Base-by-base conservation (phyloP, 2,113 vertebrate species). In the Trematomus loennbergii region DNA sequence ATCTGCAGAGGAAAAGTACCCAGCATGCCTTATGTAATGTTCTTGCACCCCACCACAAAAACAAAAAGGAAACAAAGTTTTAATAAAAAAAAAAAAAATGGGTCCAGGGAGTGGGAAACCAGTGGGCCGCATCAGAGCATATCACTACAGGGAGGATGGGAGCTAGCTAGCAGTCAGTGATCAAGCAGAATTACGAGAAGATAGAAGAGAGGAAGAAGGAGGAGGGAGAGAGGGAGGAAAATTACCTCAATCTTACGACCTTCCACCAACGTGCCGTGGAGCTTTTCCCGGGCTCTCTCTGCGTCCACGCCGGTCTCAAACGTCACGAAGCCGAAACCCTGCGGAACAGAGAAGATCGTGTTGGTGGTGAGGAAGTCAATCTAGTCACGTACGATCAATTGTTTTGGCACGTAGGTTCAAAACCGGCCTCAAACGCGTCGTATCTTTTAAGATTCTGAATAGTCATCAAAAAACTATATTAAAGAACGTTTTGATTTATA, bases 241-340 rank as follows among this genome's bases (percentile, higher is more conserved):
- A 96, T 97, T 97, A 99, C 98, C 98, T 99, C 98, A 94, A 99
- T 99, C 97, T 99, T 99, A 94, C 98, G 97, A 95, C 98, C 98
- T 95, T 99, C 98, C 96, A 99, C 97, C 96, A 97, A 92, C 72
- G 98, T 99, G 94, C 97, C 97, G 92, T 99, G 98, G 94, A 99
- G 97, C 95, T 97, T 97, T 96, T 98, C 98, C 92, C 97, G 95
- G 95, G 98, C 98, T 96, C 96, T 97, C 95, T 99, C 98, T 91
- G 98, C 98, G 76, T 99, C 98, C 90, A 97, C 96, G 96, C 97
- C 98, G 95, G 95, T 96, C 96, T 99, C 98, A 96, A 99, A 99
- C 94, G 98, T 99, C 97, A 99, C 97, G 95, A 99, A 99, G 95
- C 97, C 98, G 94, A 99, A 99, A 94, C 98, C 98, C 98, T 99